A percentile compares a stretch with the other conserved stretches of the same genome.
phyloP scores from a whole-genome alignment of 2,797 vertebrate genomes.

The Meriones psammophilus region DNA sequence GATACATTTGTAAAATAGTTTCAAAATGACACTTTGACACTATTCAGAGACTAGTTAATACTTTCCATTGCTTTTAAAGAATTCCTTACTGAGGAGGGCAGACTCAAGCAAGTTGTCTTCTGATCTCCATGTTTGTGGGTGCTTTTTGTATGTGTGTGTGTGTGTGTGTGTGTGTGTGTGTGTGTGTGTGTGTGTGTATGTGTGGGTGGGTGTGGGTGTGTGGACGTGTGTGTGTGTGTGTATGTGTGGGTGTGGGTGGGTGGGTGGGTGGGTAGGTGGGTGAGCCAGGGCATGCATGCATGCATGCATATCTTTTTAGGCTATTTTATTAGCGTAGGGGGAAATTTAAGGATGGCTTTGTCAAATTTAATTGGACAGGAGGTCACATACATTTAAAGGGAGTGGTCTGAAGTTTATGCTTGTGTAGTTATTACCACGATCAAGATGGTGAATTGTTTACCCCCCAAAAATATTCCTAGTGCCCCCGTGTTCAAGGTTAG shows the following conservation, averaged over 20 bases:
- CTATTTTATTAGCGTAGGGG: background rate
- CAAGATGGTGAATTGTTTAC: background rate
- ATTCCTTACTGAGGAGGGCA: background rate
- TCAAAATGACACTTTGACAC: constrained; percentile 22
- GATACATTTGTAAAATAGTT: constrained; percentile 2
- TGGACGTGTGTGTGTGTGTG: too few relatives aligned
- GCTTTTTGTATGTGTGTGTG: background rate
- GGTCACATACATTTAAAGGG: background rate
- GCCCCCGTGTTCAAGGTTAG: background rate
- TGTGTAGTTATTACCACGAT: background rate
- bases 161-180: too few relatives aligned
- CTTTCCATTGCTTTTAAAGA: background rate
- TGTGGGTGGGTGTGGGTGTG: background rate
- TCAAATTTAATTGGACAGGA: background rate
- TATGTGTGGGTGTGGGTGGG: background rate
- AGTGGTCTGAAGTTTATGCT: background rate
- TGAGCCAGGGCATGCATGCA: too few relatives aligned
- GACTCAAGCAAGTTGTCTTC: background rate
- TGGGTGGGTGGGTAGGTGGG: too few relatives aligned
- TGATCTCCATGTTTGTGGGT: background rate
- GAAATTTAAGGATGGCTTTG: background rate
- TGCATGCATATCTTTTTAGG: background rate
- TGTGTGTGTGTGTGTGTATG: too few relatives aligned
- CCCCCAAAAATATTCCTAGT: background rate
- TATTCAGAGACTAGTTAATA: background rate